These are phyloP conservation scores for Phyllotreta striolata DNA, from an alignment of 2,888 invertebrate species.

Conservation along the genomic window DNA sequence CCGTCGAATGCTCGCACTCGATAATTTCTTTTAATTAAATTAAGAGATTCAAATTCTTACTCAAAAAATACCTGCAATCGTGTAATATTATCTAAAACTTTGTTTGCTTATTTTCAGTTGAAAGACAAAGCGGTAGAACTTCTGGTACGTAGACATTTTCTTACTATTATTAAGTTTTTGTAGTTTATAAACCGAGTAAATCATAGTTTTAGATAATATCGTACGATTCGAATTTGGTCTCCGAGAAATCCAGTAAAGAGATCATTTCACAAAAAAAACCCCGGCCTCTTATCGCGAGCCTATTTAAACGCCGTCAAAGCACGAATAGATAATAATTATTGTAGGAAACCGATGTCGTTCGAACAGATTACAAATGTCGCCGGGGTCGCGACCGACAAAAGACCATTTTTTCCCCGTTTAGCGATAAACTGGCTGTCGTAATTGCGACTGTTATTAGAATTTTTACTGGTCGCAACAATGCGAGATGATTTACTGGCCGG, in stretches of 20 bases:
- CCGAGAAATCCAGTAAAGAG: no score
- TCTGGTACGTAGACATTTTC: slow-evolving; percentile 55
- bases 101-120: slow-evolving; percentile 57
- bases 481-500: slow-evolving; percentile 27
- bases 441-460: slow-evolving; percentile 35
- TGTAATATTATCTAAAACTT: slow-evolving; percentile 42
- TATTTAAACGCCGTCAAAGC: no score
- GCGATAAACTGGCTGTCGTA: slow-evolving; percentile 17
- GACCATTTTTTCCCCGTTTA: no score
- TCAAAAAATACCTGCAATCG: not conserved
- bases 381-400: no score
- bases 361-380: no score
- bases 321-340: no score
- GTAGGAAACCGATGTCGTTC: no score
- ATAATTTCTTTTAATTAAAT: no score
- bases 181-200: slow-evolving; percentile 20
- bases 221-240: no score
- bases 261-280: no score
- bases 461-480: slow-evolving; percentile 31
- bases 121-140: slow-evolving; percentile 58
- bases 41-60: no score
- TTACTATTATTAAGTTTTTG: slow-evolving; percentile 32
- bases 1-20: slow-evolving; percentile 5
- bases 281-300: no score
- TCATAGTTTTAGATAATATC: slow-evolving; percentile 32